Percentiles rank a stretch among this genome's conserved stretches.
These are phyloP conservation scores for Allolobophora icterica DNA, from an alignment of 2,888 invertebrate genomes.

Conservation along the genomic window DNA sequence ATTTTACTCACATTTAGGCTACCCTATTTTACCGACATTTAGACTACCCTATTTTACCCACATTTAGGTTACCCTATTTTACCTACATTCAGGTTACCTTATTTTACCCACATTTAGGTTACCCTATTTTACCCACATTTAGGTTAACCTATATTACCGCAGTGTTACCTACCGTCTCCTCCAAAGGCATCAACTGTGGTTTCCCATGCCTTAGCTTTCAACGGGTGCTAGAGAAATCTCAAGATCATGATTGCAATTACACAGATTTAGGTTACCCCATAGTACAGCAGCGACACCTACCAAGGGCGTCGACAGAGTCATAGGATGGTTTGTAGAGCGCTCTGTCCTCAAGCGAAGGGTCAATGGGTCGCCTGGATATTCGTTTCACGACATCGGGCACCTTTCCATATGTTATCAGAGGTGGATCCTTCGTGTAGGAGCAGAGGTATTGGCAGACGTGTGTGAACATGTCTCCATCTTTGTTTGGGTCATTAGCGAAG, in stretches of 20 bases:
- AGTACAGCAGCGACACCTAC: background rate
- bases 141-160: no score
- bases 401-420: slow-evolving; percentile 20
- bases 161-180: no score
- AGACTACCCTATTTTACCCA: background rate
- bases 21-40: no score
- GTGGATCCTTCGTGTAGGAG: slow-evolving; percentile 26
- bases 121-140: no score
- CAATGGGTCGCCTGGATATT: background rate
- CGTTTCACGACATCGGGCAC: slow-evolving; percentile 18
- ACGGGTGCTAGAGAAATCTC: no score
- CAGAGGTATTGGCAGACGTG: slow-evolving; percentile 50
- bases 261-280: background rate
- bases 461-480: slow-evolving; percentile 58
- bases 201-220: no score
- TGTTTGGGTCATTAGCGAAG: slow-evolving; percentile 64
- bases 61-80: no score
- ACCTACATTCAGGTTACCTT: no score
- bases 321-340: slow-evolving; percentile 18
- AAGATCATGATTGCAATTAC: background rate
- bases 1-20: no score
- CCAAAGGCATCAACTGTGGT: background rate
- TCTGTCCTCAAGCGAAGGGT: slow-evolving; percentile 22
- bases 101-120: background rate
- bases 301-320: background rate